Conservation (phyloP, 2,888 invertebrate species). For the Chromoteleia sp. region DNA sequence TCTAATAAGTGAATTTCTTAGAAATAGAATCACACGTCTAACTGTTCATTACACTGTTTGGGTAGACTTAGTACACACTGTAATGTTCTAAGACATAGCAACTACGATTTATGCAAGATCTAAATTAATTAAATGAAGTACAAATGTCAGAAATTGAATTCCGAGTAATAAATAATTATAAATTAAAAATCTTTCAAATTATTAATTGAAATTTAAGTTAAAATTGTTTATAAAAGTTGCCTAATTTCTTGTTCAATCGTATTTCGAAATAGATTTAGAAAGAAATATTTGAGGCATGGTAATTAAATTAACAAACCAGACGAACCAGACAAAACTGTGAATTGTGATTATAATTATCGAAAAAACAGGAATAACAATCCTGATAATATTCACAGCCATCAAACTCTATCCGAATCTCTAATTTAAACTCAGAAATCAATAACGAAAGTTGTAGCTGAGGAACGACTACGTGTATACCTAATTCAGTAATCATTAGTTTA, state of each 20-base stretch:
- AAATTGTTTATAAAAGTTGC: not conserved
- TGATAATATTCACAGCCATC: conserved; percentile 28
- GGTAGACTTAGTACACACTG: not conserved
- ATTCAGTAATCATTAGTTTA: not conserved
- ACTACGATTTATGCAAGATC: not conserved
- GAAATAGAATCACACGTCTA: not conserved
- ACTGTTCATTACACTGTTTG: conserved; percentile 2
- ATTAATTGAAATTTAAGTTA: not conserved
- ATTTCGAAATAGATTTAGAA: conserved; percentile 1
- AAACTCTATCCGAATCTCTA: conserved; percentile 27
- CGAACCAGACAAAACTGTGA: too few relatives aligned
- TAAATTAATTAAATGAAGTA: not conserved
- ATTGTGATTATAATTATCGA: conserved; percentile 6
- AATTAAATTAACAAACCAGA: conserved; percentile 1
- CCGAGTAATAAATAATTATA: too few relatives aligned
- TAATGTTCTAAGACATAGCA: conserved; percentile 8
- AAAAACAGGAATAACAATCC: conserved; percentile 16
- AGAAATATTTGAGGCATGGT: conserved; percentile 2
- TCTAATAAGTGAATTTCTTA: conserved; percentile 1
- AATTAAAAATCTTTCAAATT: not conserved
- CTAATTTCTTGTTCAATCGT: not conserved
- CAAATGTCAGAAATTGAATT: not conserved
- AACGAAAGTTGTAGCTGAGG: conserved; percentile 9
- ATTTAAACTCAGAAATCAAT: conserved; percentile 29
- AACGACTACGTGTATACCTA: conserved; percentile 3